Base-by-base conservation (phyloP, 2,113 vertebrate genomes). In the Rafetus swinhoei region DNA sequence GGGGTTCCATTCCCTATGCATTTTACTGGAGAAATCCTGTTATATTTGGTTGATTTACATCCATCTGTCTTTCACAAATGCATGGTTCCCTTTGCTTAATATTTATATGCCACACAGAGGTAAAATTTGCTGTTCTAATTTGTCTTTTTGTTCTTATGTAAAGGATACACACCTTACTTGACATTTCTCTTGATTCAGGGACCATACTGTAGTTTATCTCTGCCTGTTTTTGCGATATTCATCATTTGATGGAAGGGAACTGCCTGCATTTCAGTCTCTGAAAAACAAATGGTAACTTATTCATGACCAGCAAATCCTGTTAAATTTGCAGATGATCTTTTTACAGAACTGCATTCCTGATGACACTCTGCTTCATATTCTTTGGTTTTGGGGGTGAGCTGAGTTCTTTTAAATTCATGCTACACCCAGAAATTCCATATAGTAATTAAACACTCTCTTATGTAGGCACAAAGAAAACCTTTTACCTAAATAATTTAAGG, bases 111-210 rank as follows among this genome's bases (percentile, higher is more conserved):
- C 10, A 52, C 82, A 84, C 59, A 27, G 35, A 83, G 52, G 52
- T 52, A 82, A 53, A 9, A 56, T 85, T 82, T 88, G 81, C 72
- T 76, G 45, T 29, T 45, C 74, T 6, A 5, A 19, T 81, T 96
- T 93, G 90, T 77, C 69, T 91, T 95, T 96, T 91, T 83, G 19
- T 89, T 86, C 90, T 89, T 35, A 45, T 86, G 72, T 56, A 80
- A 55, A 82, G 89, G 65, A 95, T 94, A 55, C 35, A 85, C 60
- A 82, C 83, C 94, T 89, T 93, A 77, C 82, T 79, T 94, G 82
- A 82, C 88, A 93, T 88, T 92, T 79, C 54, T 95, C 54, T 76
- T 94, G 35, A 87, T 87, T 81, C 84, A 93, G 90, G 91, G 55
- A 52, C 69, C 72, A 11, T 59, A 14, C 59, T 96, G 59, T 79